Percentiles rank a stretch among this genome's conserved stretches.
Conservation (phyloP, 1,140 invertebrate species). For the Scaptodrosophila lebanonensis region DNA sequence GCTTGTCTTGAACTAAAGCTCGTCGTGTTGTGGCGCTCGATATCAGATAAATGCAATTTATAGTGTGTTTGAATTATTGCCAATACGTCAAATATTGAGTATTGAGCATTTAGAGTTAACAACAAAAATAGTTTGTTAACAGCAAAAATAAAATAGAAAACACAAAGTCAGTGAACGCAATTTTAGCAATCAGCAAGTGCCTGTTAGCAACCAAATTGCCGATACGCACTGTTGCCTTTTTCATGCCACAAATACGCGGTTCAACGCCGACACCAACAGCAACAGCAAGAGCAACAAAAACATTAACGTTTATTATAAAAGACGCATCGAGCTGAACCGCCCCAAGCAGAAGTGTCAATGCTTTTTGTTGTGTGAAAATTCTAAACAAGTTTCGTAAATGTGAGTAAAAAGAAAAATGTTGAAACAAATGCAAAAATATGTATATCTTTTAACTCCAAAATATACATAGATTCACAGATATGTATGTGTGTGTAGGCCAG, state of each 20-base stretch:
- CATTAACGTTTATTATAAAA: constrained; percentile 49
- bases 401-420: constrained; percentile 24
- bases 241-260: constrained; percentile 55
- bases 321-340: constrained; percentile 38
- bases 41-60: no score
- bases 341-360: constrained; percentile 68
- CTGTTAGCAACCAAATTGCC: constrained; percentile 37
- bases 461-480: neutral
- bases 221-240: constrained; percentile 71
- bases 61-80: no score
- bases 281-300: constrained; percentile 12
- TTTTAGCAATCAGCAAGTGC: constrained; percentile 22
- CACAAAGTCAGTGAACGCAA: constrained; percentile 53
- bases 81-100: no score
- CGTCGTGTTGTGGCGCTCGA: no score
- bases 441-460: no score
- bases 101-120: constrained; percentile 11
- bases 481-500: no score
- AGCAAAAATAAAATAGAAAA: constrained; percentile 10
- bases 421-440: constrained; percentile 1
- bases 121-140: constrained; percentile 25
- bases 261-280: constrained; percentile 32
- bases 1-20: no score
- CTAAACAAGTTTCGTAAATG: constrained; percentile 11
- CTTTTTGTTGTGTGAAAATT: constrained; percentile 42